Evolutionary conservation across 1,140 invertebrate species (phyloP).

Genomic region (Formica selysi): DNA sequence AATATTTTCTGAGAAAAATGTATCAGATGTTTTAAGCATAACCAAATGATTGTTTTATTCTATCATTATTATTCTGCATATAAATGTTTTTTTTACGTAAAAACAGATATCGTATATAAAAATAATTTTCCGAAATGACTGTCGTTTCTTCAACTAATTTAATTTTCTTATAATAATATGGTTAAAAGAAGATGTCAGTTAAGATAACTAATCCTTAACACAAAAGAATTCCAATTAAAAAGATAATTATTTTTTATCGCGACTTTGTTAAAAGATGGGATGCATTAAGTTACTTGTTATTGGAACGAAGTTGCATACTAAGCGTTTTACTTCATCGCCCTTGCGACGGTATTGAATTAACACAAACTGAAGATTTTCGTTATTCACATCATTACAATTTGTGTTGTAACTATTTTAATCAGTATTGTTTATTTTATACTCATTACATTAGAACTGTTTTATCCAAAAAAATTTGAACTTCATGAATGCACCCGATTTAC

Average conservation of each 20-base stretch:
- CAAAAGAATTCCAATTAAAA: constrained; percentile 9
- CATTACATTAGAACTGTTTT: background rate
- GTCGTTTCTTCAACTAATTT: background rate
- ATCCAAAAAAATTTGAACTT: background rate
- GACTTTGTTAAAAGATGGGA: constrained; percentile 4
- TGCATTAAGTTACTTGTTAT: constrained; percentile 16
- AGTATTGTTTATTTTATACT: constrained; percentile 34
- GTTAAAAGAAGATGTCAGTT: too few relatives aligned
- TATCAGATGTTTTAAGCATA: background rate
- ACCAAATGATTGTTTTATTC: constrained; percentile 7
- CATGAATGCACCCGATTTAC: constrained; percentile 11
- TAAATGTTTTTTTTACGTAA: background rate
- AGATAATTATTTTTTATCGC: constrained; percentile 19
- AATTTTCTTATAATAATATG: constrained; percentile 2
- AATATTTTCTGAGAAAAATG: background rate
- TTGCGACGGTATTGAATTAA: constrained; percentile 29
- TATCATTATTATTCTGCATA: background rate
- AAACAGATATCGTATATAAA: too few relatives aligned
- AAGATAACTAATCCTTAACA: background rate
- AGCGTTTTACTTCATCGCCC: background rate
- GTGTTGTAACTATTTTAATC: constrained; percentile 23
- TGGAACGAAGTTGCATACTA: constrained; percentile 8
- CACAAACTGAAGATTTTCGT: constrained; percentile 13
- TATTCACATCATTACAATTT: constrained; percentile 19
- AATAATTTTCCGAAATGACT: background rate